Conservation (phyloP, 2,113 vertebrate genomes). For the Oreochromis niloticus region DNA sequence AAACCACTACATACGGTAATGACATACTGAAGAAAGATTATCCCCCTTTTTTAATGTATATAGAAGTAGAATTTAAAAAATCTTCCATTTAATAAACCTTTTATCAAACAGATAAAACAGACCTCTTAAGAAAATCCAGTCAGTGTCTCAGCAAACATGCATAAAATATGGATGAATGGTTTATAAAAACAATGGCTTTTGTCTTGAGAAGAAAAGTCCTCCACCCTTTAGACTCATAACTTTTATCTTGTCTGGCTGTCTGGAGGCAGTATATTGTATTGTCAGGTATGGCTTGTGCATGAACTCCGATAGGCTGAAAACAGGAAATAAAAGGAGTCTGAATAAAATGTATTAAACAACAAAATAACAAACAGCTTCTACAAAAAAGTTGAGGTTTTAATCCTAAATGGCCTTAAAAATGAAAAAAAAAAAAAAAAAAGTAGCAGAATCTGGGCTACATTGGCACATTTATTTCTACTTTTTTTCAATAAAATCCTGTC, state of each 20-base stretch:
- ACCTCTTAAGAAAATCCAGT: neutral
- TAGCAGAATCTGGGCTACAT: neutral
- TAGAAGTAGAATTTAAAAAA: rapidly evolving
- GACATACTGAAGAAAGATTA: neutral
- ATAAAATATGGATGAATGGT: neutral
- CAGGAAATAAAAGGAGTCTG: neutral
- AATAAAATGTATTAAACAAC: neutral
- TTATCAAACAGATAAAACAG: neutral
- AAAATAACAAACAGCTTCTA: neutral
- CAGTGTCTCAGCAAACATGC: neutral
- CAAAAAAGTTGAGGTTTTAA: neutral
- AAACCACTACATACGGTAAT: neutral
- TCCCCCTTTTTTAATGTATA: neutral
- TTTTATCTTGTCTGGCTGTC: neutral
- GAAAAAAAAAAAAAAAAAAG: neutral
- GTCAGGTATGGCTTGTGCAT: neutral
- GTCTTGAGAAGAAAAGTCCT: neutral
- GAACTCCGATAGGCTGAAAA: neutral
- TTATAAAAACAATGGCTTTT: neutral
- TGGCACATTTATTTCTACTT: neutral
- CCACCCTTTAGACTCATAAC: neutral
- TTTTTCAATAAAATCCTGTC: neutral
- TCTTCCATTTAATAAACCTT: neutral
- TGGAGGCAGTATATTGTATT: rapidly evolving
- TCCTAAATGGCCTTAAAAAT: neutral